Evolutionary conservation across 2,113 vertebrate species (phyloP).

Genomic region (Cyanistes caeruleus): DNA sequence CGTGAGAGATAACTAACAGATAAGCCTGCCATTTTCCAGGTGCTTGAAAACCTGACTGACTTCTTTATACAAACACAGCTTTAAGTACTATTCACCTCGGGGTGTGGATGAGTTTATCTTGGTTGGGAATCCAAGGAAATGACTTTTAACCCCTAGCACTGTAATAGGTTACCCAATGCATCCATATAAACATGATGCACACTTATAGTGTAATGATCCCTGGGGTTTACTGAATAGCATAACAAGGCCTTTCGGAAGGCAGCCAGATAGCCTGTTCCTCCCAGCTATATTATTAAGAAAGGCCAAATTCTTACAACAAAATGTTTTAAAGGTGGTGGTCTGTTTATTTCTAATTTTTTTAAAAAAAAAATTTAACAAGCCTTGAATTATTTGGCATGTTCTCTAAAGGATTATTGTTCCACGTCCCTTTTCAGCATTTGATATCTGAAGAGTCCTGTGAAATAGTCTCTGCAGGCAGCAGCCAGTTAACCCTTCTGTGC

Average conservation of each 20-base stretch:
- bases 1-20: conserved; percentile 47
- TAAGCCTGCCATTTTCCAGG: conserved; percentile 62
- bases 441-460: background rate
- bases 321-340: background rate
- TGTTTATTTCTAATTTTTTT: background rate
- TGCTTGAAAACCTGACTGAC: conserved; percentile 43
- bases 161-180: conserved; percentile 20
- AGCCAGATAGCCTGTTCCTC: conserved; percentile 7
- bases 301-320: background rate
- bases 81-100: conserved; percentile 49
- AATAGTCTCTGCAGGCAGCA: background rate
- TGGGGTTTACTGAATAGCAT: conserved; percentile 40
- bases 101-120: conserved; percentile 49
- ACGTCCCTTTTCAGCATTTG: background rate
- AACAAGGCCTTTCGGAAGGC: conserved; percentile 20
- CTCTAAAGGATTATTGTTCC: background rate
- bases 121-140: conserved; percentile 44
- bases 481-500: background rate
- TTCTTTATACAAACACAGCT: conserved; percentile 60
- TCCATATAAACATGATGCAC: conserved; percentile 22
- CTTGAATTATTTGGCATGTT: background rate
- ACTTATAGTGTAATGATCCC: conserved; percentile 21
- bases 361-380: background rate
- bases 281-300: conserved; percentile 17
- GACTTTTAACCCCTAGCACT: conserved; percentile 37